Evolutionary conservation across 1,140 invertebrate genomes (phyloP), one percentile per base, ranked within the genome.

Genomic region (Augochlora pura): DNA sequence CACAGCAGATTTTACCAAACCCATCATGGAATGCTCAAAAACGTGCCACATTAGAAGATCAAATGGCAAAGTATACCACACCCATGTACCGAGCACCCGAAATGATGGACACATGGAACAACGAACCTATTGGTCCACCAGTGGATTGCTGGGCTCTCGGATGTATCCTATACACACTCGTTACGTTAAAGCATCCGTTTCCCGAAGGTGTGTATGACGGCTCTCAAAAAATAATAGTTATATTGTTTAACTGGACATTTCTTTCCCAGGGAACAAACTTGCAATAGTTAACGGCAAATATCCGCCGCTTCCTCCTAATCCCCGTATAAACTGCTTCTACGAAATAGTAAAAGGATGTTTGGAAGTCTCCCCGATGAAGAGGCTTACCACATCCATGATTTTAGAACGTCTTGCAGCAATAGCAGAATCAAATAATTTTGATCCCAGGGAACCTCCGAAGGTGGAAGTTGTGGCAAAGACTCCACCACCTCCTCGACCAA

Each of bases 41-140:
- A 93, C 95, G 99, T 86, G 96, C 96, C 80, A 94, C 97, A 88
- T 94, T 99, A 18, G 99, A 99, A 94, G 99, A 99, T 94, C 90
- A 96, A 92, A 93, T 97, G 85, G 95, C 95, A 25, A 94, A 94
- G 80, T 95, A 96, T 85, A 98, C 97, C 42, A 98, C 97, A 1
- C 97, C 97, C 0, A 97, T 97, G 97, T 98, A 97, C 89, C 93
- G 97, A 87, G 96, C 98, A 1, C 99, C 99, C 32, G 99, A 99
- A 94, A 99, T 99, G 95, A 93, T 99, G 69, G 99, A 99, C 91
- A 97, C 98, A 0, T 99, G 99, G 96, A 98, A 96, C 89, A 99
- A 99, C 93, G 96, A 96, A 92, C 96, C 96, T 59, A 98, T 99
- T 80, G 97, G 97, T 52, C 94, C 96, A 79, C 95, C 96, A 23